phyloP scores from a whole-genome alignment of 2,797 vertebrate species.

The Microchirus variegatus region DNA sequence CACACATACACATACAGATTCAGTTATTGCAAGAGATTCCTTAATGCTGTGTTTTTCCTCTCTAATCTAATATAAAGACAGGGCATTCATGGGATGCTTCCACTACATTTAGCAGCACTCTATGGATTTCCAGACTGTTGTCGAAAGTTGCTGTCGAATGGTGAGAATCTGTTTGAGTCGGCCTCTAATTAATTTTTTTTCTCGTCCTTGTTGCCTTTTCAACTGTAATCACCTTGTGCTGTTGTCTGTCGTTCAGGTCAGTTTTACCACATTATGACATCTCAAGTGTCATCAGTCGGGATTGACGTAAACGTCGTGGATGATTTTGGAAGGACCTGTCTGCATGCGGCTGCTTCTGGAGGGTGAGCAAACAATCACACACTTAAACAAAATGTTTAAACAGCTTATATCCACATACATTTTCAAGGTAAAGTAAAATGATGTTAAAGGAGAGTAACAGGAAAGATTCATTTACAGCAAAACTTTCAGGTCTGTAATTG shows the following conservation, averaged over 20 bases:
- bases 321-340: constrained; percentile 91
- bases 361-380: constrained; percentile 78
- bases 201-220: background rate
- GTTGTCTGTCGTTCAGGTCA: constrained; percentile 81
- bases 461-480: too few species aligned
- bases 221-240: background rate
- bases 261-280: constrained; percentile 93
- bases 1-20: too few species aligned
- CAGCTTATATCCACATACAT: too few species aligned
- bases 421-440: too few species aligned
- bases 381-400: background rate
- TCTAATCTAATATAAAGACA: constrained; percentile 79
- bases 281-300: constrained; percentile 85
- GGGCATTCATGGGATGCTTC: constrained; percentile 94
- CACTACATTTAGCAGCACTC: constrained; percentile 92
- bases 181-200: background rate
- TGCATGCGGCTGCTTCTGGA: constrained; percentile 96
- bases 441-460: too few species aligned
- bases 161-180: constrained; percentile 63
- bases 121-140: constrained; percentile 96
- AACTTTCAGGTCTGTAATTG: too few species aligned
- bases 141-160: constrained; percentile 94
- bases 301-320: constrained; percentile 92
- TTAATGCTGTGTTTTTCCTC: constrained; percentile 10
- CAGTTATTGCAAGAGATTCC: too few species aligned